A percentile compares a stretch with the other conserved stretches of the same genome.
These are phyloP conservation scores for Arrhopalites spinosus DNA, from an alignment of 2,888 invertebrate species.

Conservation along the genomic window DNA sequence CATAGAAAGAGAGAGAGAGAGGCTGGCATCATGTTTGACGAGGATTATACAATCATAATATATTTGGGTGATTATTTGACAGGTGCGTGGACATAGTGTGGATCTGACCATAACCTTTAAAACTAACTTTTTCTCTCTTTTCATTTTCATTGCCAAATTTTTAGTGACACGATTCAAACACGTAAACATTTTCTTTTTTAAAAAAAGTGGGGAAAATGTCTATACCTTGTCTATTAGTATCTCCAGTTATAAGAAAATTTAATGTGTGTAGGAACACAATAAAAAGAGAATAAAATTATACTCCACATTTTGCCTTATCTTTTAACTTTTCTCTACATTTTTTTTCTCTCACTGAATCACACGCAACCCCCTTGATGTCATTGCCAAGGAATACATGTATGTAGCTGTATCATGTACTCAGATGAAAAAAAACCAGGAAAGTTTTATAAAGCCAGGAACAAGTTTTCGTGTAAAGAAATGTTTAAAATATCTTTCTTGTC, in stretches of 20 bases:
- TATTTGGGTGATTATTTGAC: conserved; percentile 5
- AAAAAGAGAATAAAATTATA: too few species aligned
- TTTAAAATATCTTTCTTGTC: too few species aligned
- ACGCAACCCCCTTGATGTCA: not conserved
- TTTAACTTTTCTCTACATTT: not conserved
- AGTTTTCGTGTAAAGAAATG: too few species aligned
- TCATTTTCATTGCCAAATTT: not conserved
- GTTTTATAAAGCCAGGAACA: too few species aligned
- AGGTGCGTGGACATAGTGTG: not conserved
- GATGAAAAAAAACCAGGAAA: too few species aligned
- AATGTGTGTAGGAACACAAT: too few species aligned
- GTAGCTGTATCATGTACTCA: too few species aligned
- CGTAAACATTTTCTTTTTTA: not conserved
- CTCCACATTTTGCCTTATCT: not conserved
- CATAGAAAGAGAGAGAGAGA: conserved; percentile 4
- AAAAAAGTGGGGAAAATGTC: too few species aligned
- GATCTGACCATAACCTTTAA: not conserved
- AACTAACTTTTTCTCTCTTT: too few species aligned
- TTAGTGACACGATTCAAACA: not conserved
- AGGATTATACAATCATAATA: not conserved
- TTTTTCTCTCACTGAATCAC: not conserved
- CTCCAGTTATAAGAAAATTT: too few species aligned
- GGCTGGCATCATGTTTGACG: conserved; percentile 21
- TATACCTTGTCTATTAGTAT: too few species aligned
- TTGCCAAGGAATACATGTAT: too few species aligned